Evolutionary conservation across 23 tunicate species (phyloP).

Genomic region (Corella eumyota): DNA sequence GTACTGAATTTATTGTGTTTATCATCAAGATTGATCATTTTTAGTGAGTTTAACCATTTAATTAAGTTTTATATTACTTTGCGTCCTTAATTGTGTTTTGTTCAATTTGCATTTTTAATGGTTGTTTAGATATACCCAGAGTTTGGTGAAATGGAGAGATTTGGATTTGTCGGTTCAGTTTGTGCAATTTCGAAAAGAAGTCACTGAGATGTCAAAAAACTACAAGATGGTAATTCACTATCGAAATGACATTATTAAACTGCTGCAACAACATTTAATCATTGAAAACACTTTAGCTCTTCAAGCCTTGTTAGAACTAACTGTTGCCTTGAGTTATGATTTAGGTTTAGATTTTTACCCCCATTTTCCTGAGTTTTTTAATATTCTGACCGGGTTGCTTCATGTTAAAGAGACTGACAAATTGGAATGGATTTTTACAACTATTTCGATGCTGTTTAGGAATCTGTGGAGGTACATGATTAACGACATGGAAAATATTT

Average conservation of each 20-base stretch:
- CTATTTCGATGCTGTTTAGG: slow-evolving; percentile 54
- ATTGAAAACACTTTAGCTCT: slow-evolving; percentile 50
- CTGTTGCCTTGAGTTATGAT: slow-evolving; percentile 62
- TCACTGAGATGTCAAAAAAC: slow-evolving; percentile 23
- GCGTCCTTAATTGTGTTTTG: too few relatives aligned
- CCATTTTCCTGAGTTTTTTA: slow-evolving; percentile 42
- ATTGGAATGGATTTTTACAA: slow-evolving; percentile 63
- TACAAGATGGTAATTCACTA: slow-evolving; percentile 66
- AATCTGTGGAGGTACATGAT: slow-evolving; percentile 58
- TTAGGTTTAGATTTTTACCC: slow-evolving; percentile 78
- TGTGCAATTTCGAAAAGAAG: slow-evolving; percentile 14
- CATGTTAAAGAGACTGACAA: slow-evolving; percentile 57
- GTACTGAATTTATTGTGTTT: too few relatives aligned
- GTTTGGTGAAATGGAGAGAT: slow-evolving; percentile 70
- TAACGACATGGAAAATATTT: slow-evolving; percentile 57
- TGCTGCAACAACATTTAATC: slow-evolving; percentile 32
- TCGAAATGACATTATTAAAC: slow-evolving; percentile 18
- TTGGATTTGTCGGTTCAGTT: slow-evolving; percentile 50
- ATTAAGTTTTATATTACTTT: too few relatives aligned
- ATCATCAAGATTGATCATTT: too few relatives aligned
- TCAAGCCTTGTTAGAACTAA: slow-evolving; percentile 54
- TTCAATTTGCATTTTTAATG: too few relatives aligned
- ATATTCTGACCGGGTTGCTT: slow-evolving; percentile 30
- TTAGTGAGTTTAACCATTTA: too few relatives aligned
- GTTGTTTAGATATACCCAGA: too few relatives aligned